Conservation (phyloP, 1,140 invertebrate species). For the Pachypeltis micranthus region DNA sequence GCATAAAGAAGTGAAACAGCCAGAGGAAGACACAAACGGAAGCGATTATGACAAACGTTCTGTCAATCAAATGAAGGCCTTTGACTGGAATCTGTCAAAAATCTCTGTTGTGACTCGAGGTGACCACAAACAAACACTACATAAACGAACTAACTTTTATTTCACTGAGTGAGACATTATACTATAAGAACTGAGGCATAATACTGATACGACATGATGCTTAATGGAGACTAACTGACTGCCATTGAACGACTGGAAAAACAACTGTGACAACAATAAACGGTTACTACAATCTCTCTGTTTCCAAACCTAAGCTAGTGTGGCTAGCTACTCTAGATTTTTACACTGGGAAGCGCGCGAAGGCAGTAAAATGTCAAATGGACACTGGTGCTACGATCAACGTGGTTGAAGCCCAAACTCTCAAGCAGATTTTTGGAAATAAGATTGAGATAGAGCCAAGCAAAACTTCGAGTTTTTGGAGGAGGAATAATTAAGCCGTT, state of each 20-base stretch:
- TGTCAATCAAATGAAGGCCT: not conserved
- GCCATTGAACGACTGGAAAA: too few relatives aligned
- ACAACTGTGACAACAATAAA: too few relatives aligned
- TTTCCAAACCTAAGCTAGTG: not conserved
- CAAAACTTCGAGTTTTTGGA: not conserved
- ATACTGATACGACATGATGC: too few relatives aligned
- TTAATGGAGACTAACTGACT: too few relatives aligned
- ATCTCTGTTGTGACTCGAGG: too few relatives aligned
- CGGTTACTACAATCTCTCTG: not conserved
- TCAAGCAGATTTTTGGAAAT: not conserved
- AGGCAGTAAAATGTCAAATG: too few relatives aligned
- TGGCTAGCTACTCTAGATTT: too few relatives aligned
- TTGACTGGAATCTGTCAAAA: not conserved
- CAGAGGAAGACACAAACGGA: not conserved
- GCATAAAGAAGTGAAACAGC: not conserved
- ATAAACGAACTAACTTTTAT: too few relatives aligned
- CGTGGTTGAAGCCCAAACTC: not conserved
- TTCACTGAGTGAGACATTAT: too few relatives aligned
- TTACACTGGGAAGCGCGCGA: not conserved
- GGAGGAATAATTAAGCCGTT: not conserved
- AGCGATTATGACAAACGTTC: not conserved
- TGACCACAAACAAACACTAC: too few relatives aligned
- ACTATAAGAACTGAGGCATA: too few relatives aligned
- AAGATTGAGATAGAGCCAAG: not conserved
- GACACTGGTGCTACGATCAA: not conserved